phyloP scores from a whole-genome alignment of 2,113 vertebrate genomes.

The Acinonyx jubatus region DNA sequence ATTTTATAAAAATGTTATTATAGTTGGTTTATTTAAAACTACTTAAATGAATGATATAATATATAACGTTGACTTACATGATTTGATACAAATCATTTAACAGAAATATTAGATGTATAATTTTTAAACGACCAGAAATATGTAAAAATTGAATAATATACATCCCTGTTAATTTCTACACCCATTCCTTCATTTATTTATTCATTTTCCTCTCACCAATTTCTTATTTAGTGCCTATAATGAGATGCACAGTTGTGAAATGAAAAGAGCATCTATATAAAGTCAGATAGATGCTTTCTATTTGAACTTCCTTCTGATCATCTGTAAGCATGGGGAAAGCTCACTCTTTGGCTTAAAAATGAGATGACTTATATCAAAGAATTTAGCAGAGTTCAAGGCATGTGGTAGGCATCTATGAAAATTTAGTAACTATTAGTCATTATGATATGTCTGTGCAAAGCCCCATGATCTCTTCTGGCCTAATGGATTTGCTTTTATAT shows the following conservation, averaged over 20 bases:
- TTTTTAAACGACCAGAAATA: slow-evolving; percentile 1
- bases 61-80: background rate
- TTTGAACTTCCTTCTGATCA: background rate
- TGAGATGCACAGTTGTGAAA: background rate
- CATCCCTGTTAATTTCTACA: background rate
- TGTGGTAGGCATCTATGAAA: background rate
- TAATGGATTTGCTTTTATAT: background rate
- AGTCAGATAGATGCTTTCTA: background rate
- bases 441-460: background rate
- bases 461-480: background rate
- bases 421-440: background rate
- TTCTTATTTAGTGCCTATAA: background rate
- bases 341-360: background rate
- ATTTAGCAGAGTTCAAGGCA: background rate
- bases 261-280: background rate
- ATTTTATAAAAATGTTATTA: background rate
- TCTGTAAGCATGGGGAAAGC: background rate
- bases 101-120: background rate
- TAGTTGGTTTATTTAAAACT: background rate
- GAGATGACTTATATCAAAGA: background rate
- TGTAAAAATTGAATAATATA: background rate
- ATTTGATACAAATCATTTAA: background rate
- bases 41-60: background rate
- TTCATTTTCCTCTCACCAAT: background rate
- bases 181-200: background rate